These are phyloP conservation scores for Pilophorus perplexus DNA, from an alignment of 2,888 invertebrate species.

Conservation along the genomic window DNA sequence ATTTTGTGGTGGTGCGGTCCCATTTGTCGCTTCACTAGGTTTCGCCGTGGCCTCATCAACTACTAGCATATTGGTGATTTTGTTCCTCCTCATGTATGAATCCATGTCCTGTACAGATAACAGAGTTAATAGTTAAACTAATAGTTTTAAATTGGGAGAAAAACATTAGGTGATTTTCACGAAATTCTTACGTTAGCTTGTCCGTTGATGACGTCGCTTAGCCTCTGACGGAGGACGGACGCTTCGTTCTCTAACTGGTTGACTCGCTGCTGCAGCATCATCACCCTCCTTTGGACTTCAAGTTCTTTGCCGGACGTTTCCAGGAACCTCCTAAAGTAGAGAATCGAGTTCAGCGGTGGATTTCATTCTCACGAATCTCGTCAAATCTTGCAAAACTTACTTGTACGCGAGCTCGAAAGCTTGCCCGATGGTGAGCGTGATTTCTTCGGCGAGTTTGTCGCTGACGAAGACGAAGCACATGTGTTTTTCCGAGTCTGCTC, in stretches of 20 bases:
- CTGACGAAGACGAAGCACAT: slow-evolving; percentile 97
- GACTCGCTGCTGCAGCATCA: slow-evolving; percentile 79
- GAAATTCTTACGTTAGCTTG: slow-evolving; percentile 53
- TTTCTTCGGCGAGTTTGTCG: slow-evolving; percentile 95
- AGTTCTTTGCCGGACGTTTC: slow-evolving; percentile 87
- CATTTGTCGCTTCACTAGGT: slow-evolving; percentile 29
- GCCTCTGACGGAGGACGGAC: slow-evolving; percentile 74
- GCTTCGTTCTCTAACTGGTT: slow-evolving; percentile 84
- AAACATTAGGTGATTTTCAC: not conserved
- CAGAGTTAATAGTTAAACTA: too few species aligned
- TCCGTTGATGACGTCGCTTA: slow-evolving; percentile 65
- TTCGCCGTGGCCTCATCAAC: slow-evolving; percentile 42
- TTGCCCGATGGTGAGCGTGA: slow-evolving; percentile 95
- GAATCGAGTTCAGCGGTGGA: too few species aligned
- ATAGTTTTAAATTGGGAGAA: not conserved
- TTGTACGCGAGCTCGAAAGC: slow-evolving; percentile 97
- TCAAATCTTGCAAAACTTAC: slow-evolving; percentile 54
- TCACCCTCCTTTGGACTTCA: slow-evolving; percentile 75
- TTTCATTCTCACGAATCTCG: too few species aligned
- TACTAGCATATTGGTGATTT: slow-evolving; percentile 50
- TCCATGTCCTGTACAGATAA: slow-evolving; percentile 43
- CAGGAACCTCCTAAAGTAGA: slow-evolving; percentile 64
- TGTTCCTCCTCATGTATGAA: slow-evolving; percentile 51
- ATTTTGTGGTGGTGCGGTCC: slow-evolving; percentile 33
- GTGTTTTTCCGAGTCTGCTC: slow-evolving; percentile 70